These are phyloP conservation scores for Leptatherina wallacei DNA, from an alignment of 2,797 vertebrate species.

Conservation along the genomic window DNA sequence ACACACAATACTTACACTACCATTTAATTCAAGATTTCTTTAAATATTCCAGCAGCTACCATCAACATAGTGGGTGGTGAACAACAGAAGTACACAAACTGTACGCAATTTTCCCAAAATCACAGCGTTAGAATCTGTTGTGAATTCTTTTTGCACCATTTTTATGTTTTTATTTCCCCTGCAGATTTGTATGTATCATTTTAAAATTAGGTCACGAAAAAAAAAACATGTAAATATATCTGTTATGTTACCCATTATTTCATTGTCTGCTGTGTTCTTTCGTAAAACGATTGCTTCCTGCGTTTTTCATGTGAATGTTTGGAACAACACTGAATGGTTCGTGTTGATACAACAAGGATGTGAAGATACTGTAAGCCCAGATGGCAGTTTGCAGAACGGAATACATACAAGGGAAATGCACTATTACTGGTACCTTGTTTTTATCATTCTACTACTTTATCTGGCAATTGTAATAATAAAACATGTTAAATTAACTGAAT, in stretches of 20 bases:
- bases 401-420: conserved; percentile 60
- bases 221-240: conserved; percentile 58
- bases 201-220: conserved; percentile 35
- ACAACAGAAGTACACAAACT: background rate
- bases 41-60: conserved; percentile 20
- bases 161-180: conserved; percentile 8
- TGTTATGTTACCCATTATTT: conserved; percentile 45
- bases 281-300: conserved; percentile 50
- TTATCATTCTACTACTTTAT: conserved; percentile 71
- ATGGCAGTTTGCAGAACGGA: conserved; percentile 26
- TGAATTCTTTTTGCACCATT: conserved; percentile 31
- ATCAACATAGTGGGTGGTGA: background rate
- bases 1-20: conserved; percentile 20
- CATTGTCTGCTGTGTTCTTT: conserved; percentile 55
- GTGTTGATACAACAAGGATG: conserved; percentile 26
- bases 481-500: conserved; percentile 70
- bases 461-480: conserved; percentile 79
- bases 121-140: conserved; percentile 22
- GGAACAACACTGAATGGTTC: conserved; percentile 38
- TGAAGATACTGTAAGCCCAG: conserved; percentile 21
- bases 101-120: background rate
- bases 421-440: conserved; percentile 68
- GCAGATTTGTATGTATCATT: conserved; percentile 36
- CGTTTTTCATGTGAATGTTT: conserved; percentile 59
- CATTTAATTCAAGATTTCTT: conserved; percentile 35